Evolutionary conservation across 2,797 vertebrate genomes (phyloP).

Genomic region (Phalloptychus januarius): DNA sequence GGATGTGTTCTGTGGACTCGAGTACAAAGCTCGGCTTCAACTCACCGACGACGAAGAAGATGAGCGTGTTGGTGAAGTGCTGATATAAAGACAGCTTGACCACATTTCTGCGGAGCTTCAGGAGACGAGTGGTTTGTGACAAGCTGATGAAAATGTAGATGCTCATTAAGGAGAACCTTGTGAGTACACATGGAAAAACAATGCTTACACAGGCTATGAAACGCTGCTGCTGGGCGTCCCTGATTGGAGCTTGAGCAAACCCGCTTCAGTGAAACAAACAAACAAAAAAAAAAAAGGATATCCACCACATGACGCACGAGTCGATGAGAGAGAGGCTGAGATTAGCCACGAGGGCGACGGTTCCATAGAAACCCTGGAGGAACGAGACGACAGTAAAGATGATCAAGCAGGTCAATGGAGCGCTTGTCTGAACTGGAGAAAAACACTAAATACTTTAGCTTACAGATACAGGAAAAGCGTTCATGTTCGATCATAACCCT

Average conservation of each 20-base stretch:
- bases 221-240: fast-evolving
- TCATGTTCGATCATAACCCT: background rate
- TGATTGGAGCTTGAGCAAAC: background rate
- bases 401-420: background rate
- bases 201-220: background rate
- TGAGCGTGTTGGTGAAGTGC: constrained; percentile 96
- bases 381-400: constrained; percentile 9
- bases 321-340: constrained; percentile 92
- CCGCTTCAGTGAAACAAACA: background rate
- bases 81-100: constrained; percentile 94
- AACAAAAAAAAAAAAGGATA: constrained; percentile 86
- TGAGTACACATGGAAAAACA: background rate
- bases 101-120: constrained; percentile 92
- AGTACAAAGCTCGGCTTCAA: constrained; percentile 6
- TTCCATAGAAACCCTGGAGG: constrained; percentile 87
- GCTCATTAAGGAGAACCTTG: constrained; percentile 79
- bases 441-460: background rate
- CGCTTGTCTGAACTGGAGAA: background rate
- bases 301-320: constrained; percentile 97
- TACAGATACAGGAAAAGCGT: background rate
- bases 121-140: constrained; percentile 93
- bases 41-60: constrained; percentile 94
- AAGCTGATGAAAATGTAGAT: constrained; percentile 95
- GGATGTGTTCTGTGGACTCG: background rate
- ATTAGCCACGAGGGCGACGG: constrained; percentile 86